Evolutionary conservation across 2,888 invertebrate species (phyloP), one percentile per base, ranked within the genome.

Genomic region (Cephonodes hylas): DNA sequence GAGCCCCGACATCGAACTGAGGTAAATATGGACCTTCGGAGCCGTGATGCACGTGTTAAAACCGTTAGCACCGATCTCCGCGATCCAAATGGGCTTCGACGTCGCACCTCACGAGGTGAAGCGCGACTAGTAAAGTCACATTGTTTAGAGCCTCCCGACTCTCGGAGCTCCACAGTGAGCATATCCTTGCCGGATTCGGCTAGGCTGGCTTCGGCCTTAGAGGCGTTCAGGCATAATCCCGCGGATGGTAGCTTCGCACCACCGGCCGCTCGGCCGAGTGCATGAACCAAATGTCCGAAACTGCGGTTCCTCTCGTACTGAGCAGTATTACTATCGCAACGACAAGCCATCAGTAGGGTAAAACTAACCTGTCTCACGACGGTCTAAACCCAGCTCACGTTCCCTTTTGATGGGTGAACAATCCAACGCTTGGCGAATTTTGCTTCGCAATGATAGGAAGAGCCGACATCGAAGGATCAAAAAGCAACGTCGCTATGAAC

Each of bases 381-480:
- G 93, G 93, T 94, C 93, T 93, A 93, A 94, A 93, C 93, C 93
- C 93, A 93, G 93, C 93, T 94, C 94, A 94, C 93, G 92, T 94
- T 94, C 93, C 93, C 93, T 93, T 84, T 94, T 93, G 84, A 92
- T 90, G 94, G 94, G 93, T 94, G 31, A 95, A 94, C 94, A 95
- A 95, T 95, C 94, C 94, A 91, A 95, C 94, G 91, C 94, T 94
- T 94, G 91, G 93, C 88, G 93, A 94, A 93, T 94, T 95, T 93
- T 93, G 94, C 94, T 94, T 94, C 94, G 89, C 94, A 94, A 95
- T 94, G 94, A 94, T 94, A 95, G 94, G 94, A 95, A 94, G 94
- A 95, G 94, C 94, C 94, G 94, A 95, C 93, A 94, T 95, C 94
- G 94, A 95, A 94, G 92, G 93, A 94, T 94, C 94, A 94, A 94